Percentiles rank a stretch among this genome's conserved stretches.
Conservation (phyloP, 2,888 invertebrate genomes). For the Drosophila atroscutellata region DNA sequence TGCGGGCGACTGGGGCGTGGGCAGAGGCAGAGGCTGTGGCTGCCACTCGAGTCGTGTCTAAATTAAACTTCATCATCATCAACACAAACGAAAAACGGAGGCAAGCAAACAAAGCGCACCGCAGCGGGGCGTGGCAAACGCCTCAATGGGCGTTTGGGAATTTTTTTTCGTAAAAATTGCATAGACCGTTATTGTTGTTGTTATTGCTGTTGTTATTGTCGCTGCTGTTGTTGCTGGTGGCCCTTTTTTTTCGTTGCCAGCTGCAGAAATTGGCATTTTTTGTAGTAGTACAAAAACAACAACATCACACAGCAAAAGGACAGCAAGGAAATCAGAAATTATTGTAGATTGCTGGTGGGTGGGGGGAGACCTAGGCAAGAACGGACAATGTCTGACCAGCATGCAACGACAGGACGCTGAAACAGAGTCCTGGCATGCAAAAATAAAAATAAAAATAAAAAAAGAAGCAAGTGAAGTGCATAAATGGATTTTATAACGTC, state of each 20-base stretch:
- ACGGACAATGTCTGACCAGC: constrained; percentile 67
- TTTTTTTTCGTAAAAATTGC: constrained; percentile 68
- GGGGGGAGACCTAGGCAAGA: background rate
- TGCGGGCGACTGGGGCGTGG: constrained; percentile 5
- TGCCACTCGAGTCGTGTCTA: constrained; percentile 72
- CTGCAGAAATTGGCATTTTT: constrained; percentile 78
- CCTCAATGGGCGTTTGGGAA: constrained; percentile 52
- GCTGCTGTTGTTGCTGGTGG: constrained; percentile 7
- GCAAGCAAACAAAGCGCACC: constrained; percentile 64
- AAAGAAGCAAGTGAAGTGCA: constrained; percentile 77
- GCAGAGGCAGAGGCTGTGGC: constrained; percentile 6
- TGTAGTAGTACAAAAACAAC: constrained; percentile 29
- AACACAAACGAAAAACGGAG: constrained; percentile 57
- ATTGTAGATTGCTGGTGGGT: constrained; percentile 75
- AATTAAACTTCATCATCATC: constrained; percentile 80
- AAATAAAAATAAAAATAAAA: constrained; percentile 16
- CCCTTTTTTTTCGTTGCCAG: constrained; percentile 24
- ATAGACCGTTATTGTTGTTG: constrained; percentile 46
- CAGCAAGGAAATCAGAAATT: constrained; percentile 78
- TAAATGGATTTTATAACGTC: constrained; percentile 81
- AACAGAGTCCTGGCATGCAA: constrained; percentile 23
- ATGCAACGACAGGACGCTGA: constrained; percentile 54
- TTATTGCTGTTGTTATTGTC: constrained; percentile 11
- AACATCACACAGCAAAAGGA: constrained; percentile 46
- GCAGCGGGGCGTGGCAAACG: constrained; percentile 37